Conservation (phyloP, 2,888 invertebrate genomes). For the Herminia tarsipennalis region DNA sequence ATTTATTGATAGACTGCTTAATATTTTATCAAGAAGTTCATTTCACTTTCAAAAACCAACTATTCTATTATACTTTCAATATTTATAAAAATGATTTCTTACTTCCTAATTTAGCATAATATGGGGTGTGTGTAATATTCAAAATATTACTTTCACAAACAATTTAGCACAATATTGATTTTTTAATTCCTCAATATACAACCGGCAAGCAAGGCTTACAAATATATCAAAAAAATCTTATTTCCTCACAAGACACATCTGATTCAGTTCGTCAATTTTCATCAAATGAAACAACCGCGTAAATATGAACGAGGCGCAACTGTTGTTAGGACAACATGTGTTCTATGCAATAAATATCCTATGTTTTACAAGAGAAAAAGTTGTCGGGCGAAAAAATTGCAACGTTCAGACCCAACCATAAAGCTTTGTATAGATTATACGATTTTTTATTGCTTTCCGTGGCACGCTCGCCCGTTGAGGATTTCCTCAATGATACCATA, state of each 20-base stretch:
- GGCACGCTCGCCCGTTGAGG: conserved; percentile 32
- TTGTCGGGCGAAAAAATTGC: conserved; percentile 34
- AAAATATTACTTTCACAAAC: no score
- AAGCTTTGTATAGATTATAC: conserved; percentile 64
- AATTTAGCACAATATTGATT: not conserved
- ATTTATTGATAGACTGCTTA: no score
- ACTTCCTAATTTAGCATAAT: no score
- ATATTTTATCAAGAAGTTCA: no score
- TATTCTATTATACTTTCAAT: no score
- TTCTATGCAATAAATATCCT: conserved; percentile 47
- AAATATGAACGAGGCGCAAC: conserved; percentile 22
- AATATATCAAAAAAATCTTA: conserved; percentile 17
- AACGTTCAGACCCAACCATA: conserved; percentile 46
- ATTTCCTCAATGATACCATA: conserved; percentile 25
- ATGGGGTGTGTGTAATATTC: no score
- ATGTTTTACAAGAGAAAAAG: conserved; percentile 44
- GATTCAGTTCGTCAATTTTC: conserved; percentile 3
- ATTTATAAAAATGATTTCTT: no score
- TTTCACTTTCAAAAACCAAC: no score
- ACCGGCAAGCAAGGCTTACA: not conserved
- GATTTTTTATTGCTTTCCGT: conserved; percentile 58
- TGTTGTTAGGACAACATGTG: conserved; percentile 33
- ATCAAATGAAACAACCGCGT: conserved; percentile 39
- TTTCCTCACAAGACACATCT: conserved; percentile 26
- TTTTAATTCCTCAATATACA: no score